Percentiles rank a stretch among this genome's conserved stretches.
phyloP scores from a whole-genome alignment of 1,140 invertebrate species.

The Drosophila kanapiae region DNA sequence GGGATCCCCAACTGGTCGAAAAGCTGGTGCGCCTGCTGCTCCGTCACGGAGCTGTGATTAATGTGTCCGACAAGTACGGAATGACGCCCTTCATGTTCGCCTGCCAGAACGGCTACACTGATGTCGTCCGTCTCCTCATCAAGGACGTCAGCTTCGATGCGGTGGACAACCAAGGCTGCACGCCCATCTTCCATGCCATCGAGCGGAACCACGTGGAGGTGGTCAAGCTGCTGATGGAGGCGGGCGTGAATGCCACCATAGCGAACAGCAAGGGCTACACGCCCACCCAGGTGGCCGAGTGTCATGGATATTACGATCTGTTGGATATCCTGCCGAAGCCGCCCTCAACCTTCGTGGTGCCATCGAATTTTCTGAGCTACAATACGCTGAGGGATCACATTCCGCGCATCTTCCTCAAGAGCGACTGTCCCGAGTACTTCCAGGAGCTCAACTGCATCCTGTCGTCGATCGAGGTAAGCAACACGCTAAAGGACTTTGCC shows the following conservation, averaged over 20 bases:
- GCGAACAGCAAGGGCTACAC: conserved; percentile 85
- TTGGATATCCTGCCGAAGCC: conserved; percentile 82
- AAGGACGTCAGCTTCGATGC: conserved; percentile 81
- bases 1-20: conserved; percentile 45
- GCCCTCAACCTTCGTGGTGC: conserved; percentile 57
- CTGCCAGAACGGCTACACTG: conserved; percentile 83
- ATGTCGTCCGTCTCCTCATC: conserved; percentile 82
- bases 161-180: conserved; percentile 86
- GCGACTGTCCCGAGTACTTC: conserved; percentile 85
- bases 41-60: conserved; percentile 70
- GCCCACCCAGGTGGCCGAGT: conserved; percentile 84
- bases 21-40: conserved; percentile 67
- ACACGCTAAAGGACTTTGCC: conserved; percentile 78
- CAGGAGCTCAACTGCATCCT: conserved; percentile 85
- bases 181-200: conserved; percentile 86
- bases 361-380: conserved; percentile 61
- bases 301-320: conserved; percentile 84
- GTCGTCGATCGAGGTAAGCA: conserved; percentile 74
- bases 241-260: conserved; percentile 74
- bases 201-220: conserved; percentile 82
- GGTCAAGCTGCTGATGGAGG: conserved; percentile 84
- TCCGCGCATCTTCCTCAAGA: conserved; percentile 76
- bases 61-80: conserved; percentile 84
- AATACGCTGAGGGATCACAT: conserved; percentile 73
- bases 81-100: conserved; percentile 86